Base-by-base conservation (phyloP, 1,140 invertebrate species). In the Heterodera carotae region DNA sequence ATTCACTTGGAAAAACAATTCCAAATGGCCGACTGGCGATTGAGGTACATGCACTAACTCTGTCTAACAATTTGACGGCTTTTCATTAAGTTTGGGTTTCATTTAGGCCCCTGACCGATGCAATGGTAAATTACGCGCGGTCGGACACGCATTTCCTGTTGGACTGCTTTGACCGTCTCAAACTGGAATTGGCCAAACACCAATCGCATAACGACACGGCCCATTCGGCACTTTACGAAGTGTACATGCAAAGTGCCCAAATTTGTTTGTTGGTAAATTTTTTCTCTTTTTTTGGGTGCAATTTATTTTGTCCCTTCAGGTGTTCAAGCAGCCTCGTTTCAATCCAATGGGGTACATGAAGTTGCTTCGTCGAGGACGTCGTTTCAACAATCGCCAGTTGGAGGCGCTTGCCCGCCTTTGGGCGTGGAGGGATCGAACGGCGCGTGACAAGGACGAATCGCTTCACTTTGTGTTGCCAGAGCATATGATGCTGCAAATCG, bases 21-120 rank as follows among this genome's bases (percentile, higher is more conserved):
- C 88, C 96, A 98, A 88, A 88, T 95, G 39, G 94, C 95, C 2
- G 97, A 99, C 89, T 99, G 97, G 97, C 92, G 97, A 77, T 93
- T 69, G 10, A 33, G 83, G 82, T 83, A 31, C 29, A 22, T 33
- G 39, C 39, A 43, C 6, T 12, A 12, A 12, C 6, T 8, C 12
- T 8, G 6, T 43, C 12, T 43, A 43, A 43, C 6, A n/a, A n/a
- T 81, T 43, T 31, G 5, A 74, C 18, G 18, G 10, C 31, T 79
- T 25, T 31, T 48, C 8, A 82, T 7, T 39, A 67, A 34, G 33
- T n/a, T 48, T 2, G 8, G 31, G 43, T 22, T 10, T 43, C 60
- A 27, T 83, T 53, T 84, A 91, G 94, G 68, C 97, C 97, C 0
- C 88, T 99, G 43, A 93, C 94, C 0, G 90, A 91, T 34, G 92